Base-by-base conservation (phyloP, 23 tunicate species). In the Styela plicata region DNA sequence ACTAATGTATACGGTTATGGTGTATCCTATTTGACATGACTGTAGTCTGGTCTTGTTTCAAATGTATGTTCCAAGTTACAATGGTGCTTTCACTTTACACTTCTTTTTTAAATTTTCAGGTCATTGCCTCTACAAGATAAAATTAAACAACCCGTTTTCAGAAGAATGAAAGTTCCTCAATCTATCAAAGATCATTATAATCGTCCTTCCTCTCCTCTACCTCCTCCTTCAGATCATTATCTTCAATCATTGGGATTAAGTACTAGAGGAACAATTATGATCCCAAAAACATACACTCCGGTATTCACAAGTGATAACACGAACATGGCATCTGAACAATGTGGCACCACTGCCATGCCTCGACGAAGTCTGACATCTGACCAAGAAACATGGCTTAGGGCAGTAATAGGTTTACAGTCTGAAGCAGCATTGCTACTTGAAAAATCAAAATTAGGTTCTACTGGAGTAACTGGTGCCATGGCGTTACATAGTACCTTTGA, bases 151-250 rank as follows among this genome's bases (percentile, higher is more conserved):
- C 66, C 81, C 23, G 66, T n/a, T 0, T 37, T 52, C 66, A 76
- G 37, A 18, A 36, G 31, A 37, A 25, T 76, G n/a, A 84, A 74
- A 64, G 91, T 91, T 5, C 97, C 97, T 24, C 66, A 63, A 24
- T 74, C 91, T 0, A 83, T 91, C 73, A 91, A 91, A 44, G 97
- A 91, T 83, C 91, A 87, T 44, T 91, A 91, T 64, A 79, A 70
- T 7, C 35, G 52, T 27, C 97, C 91, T 20, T 23, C 73, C 20
- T 17, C 68, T 33, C 86, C 85, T 20, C 85, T 87, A 2, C 86
- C 83, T 31, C 90, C 90, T 3, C 78, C 88, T 1, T 63, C 82
- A 28, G 64, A 21, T 25, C 16, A 44, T 13, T 36, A 44, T 29
- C 81, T 44, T 18, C 21, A 1, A 23, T 36, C 81, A 13, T 13